Evolutionary conservation across 2,888 invertebrate species (phyloP).

Genomic region (Drosophila rellima): DNA sequence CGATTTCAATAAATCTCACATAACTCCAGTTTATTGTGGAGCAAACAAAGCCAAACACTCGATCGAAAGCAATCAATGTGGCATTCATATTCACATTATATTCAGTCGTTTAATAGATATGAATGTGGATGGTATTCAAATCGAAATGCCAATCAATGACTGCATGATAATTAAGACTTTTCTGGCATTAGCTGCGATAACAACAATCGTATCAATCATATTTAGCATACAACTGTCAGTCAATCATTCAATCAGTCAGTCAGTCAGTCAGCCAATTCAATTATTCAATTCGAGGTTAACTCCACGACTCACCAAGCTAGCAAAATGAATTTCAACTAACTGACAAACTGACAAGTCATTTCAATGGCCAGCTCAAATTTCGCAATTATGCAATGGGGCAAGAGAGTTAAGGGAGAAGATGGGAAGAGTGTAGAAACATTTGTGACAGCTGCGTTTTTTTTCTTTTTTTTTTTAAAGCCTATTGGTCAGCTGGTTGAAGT

Average conservation of each 20-base stretch:
- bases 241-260: constrained; percentile 46
- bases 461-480: constrained; percentile 14
- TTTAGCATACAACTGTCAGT: constrained; percentile 76
- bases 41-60: constrained; percentile 7
- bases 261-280: constrained; percentile 26
- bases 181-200: constrained; percentile 47
- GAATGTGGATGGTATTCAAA: constrained; percentile 40
- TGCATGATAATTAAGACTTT: constrained; percentile 47
- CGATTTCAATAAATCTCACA: not conserved
- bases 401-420: too few species aligned
- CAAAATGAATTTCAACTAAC: constrained; percentile 16
- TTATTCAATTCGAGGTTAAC: constrained; percentile 32
- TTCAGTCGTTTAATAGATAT: constrained; percentile 11
- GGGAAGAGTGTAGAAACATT: constrained; percentile 1
- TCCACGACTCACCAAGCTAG: constrained; percentile 1
- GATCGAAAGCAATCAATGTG: constrained; percentile 24
- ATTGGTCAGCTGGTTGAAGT: constrained; percentile 13
- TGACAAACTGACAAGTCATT: constrained; percentile 51
- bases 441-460: constrained; percentile 35
- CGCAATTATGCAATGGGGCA: constrained; percentile 53
- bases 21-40: not conserved
- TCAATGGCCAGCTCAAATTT: constrained; percentile 49
- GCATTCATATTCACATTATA: constrained; percentile 14
- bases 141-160: constrained; percentile 48
- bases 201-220: constrained; percentile 74